Conservation (phyloP, 2,797 vertebrate genomes). For the Amphiprion clarkii region DNA sequence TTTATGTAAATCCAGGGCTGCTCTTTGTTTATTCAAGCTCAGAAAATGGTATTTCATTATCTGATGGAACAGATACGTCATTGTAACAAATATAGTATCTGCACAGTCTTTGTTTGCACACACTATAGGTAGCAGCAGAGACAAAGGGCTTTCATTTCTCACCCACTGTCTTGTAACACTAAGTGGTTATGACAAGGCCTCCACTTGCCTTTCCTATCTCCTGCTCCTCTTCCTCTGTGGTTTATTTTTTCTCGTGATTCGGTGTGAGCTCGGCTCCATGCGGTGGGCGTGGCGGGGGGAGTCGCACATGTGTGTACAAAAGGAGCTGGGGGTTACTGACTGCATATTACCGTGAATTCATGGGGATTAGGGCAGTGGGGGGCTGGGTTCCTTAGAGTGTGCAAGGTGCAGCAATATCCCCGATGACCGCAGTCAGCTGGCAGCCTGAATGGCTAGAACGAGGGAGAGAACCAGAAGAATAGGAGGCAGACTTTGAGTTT, state of each 20-base stretch:
- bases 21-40: conserved; percentile 60
- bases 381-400: conserved; percentile 41
- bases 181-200: conserved; percentile 74
- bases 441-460: conserved; percentile 53
- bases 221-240: conserved; percentile 44
- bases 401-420: conserved; percentile 83
- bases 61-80: conserved; percentile 56
- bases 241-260: conserved; percentile 53
- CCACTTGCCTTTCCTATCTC: conserved; percentile 57
- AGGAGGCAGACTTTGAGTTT: conserved; percentile 57
- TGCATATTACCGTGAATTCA: conserved; percentile 83
- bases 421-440: conserved; percentile 85
- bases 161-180: conserved; percentile 67
- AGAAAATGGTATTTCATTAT: conserved; percentile 58
- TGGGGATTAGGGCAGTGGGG: conserved; percentile 61
- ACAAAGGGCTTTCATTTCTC: conserved; percentile 80
- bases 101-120: conserved; percentile 66
- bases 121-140: conserved; percentile 65
- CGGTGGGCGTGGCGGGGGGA: conserved; percentile 53
- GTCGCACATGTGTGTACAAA: conserved; percentile 63
- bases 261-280: conserved; percentile 34
- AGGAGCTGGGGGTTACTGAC: conserved; percentile 43
- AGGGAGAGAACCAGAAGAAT: conserved; percentile 63
- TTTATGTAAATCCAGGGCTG: conserved; percentile 60
- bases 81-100: conserved; percentile 36